Evolutionary conservation across 1,140 invertebrate genomes (phyloP).

Genomic region (Eulimnadia texana): DNA sequence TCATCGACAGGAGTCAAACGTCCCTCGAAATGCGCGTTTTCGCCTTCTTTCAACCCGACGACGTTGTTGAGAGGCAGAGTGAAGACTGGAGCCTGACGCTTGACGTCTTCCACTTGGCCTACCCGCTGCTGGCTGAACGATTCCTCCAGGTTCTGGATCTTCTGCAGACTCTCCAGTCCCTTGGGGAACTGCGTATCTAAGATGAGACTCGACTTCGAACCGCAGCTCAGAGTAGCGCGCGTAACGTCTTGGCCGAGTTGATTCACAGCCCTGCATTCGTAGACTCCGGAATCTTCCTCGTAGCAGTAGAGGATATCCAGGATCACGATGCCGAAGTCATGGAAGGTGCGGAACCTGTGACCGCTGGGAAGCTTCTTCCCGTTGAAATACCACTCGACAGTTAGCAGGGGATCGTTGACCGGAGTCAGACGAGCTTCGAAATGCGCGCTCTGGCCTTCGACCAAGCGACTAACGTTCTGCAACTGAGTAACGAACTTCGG

Average conservation of each 20-base stretch:
- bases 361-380: slow-evolving; percentile 81
- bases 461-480: slow-evolving; percentile 56
- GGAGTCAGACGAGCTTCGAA: slow-evolving; percentile 80
- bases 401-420: slow-evolving; percentile 77
- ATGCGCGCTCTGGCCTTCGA: slow-evolving; percentile 86
- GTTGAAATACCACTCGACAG: slow-evolving; percentile 79
- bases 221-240: slow-evolving; percentile 67
- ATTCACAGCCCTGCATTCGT: slow-evolving; percentile 82
- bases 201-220: slow-evolving; percentile 80
- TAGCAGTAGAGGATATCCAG: slow-evolving; percentile 93
- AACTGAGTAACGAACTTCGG: slow-evolving; percentile 84
- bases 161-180: slow-evolving; percentile 84
- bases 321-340: slow-evolving; percentile 92
- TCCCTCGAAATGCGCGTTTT: slow-evolving; percentile 89
- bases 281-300: slow-evolving; percentile 87
- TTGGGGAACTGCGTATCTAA: slow-evolving; percentile 86
- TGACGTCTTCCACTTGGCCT: slow-evolving; percentile 49
- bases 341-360: slow-evolving; percentile 87
- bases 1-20: slow-evolving; percentile 82
- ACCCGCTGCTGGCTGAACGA: slow-evolving; percentile 43
- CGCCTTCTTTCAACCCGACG: slow-evolving; percentile 68
- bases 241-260: slow-evolving; percentile 80
- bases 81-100: slow-evolving; percentile 73
- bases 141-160: slow-evolving; percentile 84
- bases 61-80: slow-evolving; percentile 80